Percentiles rank a stretch among this genome's conserved stretches.
phyloP scores from a whole-genome alignment of 2,888 invertebrate genomes.

The Ophion obscuratus region DNA sequence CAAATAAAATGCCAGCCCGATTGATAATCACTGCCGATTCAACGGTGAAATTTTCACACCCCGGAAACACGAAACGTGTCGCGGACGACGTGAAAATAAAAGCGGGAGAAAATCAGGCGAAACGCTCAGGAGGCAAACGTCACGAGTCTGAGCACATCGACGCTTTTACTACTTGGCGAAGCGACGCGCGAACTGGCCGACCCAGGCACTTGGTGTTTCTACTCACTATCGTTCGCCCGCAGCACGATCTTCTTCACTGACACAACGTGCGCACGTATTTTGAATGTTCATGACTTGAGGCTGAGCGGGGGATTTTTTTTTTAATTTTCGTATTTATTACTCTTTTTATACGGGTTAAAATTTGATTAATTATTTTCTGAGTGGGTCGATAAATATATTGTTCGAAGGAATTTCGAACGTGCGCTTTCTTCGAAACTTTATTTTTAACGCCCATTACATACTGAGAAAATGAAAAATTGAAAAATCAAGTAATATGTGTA shows the following conservation, averaged over 20 bases:
- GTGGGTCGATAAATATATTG: not conserved
- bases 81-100: not conserved
- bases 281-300: not conserved
- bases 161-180: slow-evolving; percentile 66
- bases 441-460: not conserved
- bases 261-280: not conserved
- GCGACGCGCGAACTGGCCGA: slow-evolving; percentile 49
- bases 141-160: slow-evolving; percentile 56
- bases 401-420: not conserved
- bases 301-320: not conserved
- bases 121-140: not conserved
- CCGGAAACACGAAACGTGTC: not conserved
- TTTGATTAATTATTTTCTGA: too few relatives aligned
- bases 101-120: slow-evolving; percentile 26
- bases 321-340: not conserved
- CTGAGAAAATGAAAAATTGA: not conserved
- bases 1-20: not conserved
- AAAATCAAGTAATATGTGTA: not conserved
- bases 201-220: slow-evolving; percentile 57
- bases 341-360: too few relatives aligned
- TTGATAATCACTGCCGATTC: not conserved
- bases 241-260: slow-evolving; percentile 48
- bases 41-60: not conserved
- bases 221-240: slow-evolving; percentile 62
- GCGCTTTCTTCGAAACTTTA: not conserved